These are phyloP conservation scores for Drosophila arizonae DNA, from an alignment of 1,140 invertebrate species.

Conservation along the genomic window DNA sequence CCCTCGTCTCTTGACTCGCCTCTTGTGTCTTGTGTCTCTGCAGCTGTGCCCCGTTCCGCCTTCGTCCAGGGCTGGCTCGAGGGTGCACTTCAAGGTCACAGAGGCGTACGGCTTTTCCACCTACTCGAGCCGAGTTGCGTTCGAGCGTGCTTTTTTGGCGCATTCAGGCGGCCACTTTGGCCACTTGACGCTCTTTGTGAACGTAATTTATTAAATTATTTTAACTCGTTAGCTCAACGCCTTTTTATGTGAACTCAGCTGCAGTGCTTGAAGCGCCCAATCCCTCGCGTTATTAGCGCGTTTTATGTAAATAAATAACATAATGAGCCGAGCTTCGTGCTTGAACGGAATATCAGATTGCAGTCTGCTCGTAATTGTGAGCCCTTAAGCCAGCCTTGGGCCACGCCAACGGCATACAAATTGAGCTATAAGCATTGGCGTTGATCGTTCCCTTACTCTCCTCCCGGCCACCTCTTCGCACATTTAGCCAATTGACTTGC, in stretches of 20 bases:
- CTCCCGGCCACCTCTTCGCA: neutral
- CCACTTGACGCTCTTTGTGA: slow-evolving; percentile 55
- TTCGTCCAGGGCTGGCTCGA: slow-evolving; percentile 33
- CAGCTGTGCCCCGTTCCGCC: slow-evolving; percentile 1
- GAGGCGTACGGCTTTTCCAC: slow-evolving; percentile 57
- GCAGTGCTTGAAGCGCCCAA: neutral
- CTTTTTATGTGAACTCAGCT: slow-evolving; percentile 14
- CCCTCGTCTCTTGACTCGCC: neutral
- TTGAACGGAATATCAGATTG: neutral
- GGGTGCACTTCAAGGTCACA: slow-evolving; percentile 75
- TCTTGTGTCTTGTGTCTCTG: slow-evolving; percentile 16
- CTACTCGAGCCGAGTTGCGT: slow-evolving; percentile 7
- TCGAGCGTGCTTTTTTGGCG: neutral
- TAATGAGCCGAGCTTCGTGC: slow-evolving; percentile 53
- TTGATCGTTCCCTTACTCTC: slow-evolving; percentile 43
- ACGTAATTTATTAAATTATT: slow-evolving; percentile 74
- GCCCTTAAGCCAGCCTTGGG: slow-evolving; percentile 58
- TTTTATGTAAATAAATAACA: slow-evolving; percentile 68
- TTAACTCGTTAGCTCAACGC: slow-evolving; percentile 68
- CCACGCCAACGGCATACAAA: slow-evolving; percentile 74
- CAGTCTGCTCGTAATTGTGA: slow-evolving; percentile 42
- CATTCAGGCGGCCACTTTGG: slow-evolving; percentile 21
- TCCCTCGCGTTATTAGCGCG: slow-evolving; percentile 66
- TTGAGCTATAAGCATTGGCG: slow-evolving; percentile 72
- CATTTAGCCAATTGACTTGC: slow-evolving; percentile 48